A percentile compares a stretch with the other conserved stretches of the same genome.
phyloP scores from a whole-genome alignment of 2,888 invertebrate genomes.

The Stenchaetothrips biformis region DNA sequence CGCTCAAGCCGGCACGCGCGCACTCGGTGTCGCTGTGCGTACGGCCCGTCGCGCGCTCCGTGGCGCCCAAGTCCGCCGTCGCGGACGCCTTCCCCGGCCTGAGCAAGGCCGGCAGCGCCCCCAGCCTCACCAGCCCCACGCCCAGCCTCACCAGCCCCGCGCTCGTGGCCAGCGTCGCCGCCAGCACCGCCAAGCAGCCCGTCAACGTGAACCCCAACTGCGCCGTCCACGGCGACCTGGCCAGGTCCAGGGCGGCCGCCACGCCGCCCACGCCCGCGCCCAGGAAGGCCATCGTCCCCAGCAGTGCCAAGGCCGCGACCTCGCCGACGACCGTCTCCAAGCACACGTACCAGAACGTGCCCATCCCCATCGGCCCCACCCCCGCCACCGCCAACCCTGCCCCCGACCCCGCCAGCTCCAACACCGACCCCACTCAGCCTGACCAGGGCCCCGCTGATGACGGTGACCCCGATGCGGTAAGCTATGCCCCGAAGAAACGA shows the following conservation, averaged over 20 bases:
- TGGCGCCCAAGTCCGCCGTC: not conserved
- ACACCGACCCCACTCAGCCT: slow-evolving; percentile 35
- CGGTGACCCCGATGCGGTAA: slow-evolving; percentile 28
- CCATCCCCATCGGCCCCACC: slow-evolving; percentile 48
- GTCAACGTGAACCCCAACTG: slow-evolving; percentile 20
- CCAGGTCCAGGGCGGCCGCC: slow-evolving; percentile 39
- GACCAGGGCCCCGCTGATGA: slow-evolving; percentile 28
- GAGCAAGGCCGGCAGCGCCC: slow-evolving; percentile 13
- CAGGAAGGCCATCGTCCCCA: slow-evolving; percentile 37
- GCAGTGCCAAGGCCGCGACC: slow-evolving; percentile 28
- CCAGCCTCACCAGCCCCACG: slow-evolving; percentile 15
- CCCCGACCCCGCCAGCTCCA: slow-evolving; percentile 33
- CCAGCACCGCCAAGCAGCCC: not conserved
- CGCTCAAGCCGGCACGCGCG: slow-evolving; percentile 19
- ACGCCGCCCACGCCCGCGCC: slow-evolving; percentile 41
- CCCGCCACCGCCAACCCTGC: slow-evolving; percentile 22
- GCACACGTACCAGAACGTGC: slow-evolving; percentile 54
- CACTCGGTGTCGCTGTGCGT: slow-evolving; percentile 8
- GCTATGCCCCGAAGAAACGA: not conserved
- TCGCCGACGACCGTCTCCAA: slow-evolving; percentile 37
- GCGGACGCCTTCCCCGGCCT: slow-evolving; percentile 29
- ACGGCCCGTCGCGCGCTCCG: not conserved
- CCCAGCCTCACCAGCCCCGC: slow-evolving; percentile 2
- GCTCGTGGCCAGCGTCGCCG: slow-evolving; percentile 12
- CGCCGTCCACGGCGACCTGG: slow-evolving; percentile 38